Conservation (phyloP, 2,113 vertebrate genomes). For the Sigmodon hispidus region DNA sequence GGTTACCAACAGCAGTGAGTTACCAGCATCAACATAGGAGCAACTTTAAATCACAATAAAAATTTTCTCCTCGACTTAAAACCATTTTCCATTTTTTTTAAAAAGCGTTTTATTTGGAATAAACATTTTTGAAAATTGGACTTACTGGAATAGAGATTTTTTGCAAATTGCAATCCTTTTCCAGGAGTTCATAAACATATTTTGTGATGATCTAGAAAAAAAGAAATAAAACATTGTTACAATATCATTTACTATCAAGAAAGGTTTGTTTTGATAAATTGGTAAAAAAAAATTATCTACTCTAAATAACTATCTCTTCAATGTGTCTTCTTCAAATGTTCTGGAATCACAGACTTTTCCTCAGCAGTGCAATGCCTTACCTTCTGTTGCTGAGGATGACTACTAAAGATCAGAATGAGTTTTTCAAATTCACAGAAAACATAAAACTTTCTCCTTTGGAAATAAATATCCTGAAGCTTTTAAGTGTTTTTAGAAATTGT, state of each 20-base stretch:
- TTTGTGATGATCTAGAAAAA: slow-evolving; percentile 95
- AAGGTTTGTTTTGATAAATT: slow-evolving; percentile 16
- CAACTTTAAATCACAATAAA: slow-evolving; percentile 24
- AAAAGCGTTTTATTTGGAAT: not conserved
- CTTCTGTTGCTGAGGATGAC: not conserved
- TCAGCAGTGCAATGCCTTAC: slow-evolving; percentile 41
- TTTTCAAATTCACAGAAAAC: slow-evolving; percentile 57
- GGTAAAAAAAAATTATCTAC: slow-evolving; percentile 17
- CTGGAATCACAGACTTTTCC: not conserved
- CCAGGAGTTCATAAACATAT: slow-evolving; percentile 95
- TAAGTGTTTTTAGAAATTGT: slow-evolving; percentile 56
- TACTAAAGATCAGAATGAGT: slow-evolving; percentile 14
- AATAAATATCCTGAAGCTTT: slow-evolving; percentile 67
- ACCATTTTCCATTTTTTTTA: slow-evolving; percentile 13
- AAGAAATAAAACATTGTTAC: slow-evolving; percentile 63
- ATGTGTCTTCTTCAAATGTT: slow-evolving; percentile 24
- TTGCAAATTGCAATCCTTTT: slow-evolving; percentile 96
- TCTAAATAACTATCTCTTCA: slow-evolving; percentile 5
- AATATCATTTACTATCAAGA: slow-evolving; percentile 44
- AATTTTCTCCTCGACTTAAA: slow-evolving; percentile 31
- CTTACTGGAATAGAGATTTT: slow-evolving; percentile 96
- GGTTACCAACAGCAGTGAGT: not conserved
- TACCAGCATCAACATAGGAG: not conserved
- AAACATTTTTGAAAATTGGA: slow-evolving; percentile 73
- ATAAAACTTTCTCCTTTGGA: slow-evolving; percentile 42